A percentile compares a stretch with the other conserved stretches of the same genome.
These are phyloP conservation scores for Tetheella fluctuosa DNA, from an alignment of 2,888 invertebrate species.

Conservation along the genomic window DNA sequence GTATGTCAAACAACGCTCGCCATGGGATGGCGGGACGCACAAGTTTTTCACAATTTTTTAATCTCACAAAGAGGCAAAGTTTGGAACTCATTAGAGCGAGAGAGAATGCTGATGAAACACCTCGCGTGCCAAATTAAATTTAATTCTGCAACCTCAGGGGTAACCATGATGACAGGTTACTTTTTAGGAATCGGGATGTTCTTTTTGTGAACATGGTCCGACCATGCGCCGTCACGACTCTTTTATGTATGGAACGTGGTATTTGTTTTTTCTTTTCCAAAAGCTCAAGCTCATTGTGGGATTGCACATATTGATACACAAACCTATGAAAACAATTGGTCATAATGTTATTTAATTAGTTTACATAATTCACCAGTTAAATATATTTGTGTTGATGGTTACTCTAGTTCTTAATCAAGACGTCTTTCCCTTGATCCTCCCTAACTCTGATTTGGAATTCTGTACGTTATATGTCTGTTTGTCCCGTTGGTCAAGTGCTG, in stretches of 20 bases:
- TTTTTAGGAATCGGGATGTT: background rate
- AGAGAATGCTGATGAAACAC: conserved; percentile 62
- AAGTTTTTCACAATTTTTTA: conserved; percentile 72
- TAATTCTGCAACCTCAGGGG: conserved; percentile 37
- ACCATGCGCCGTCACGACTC: background rate
- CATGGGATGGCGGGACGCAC: conserved; percentile 39
- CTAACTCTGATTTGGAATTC: conserved; percentile 35
- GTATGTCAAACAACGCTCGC: conserved; percentile 52
- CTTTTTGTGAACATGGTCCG: background rate
- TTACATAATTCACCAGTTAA: too few species aligned
- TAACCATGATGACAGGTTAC: conserved; percentile 19
- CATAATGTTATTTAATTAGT: too few species aligned
- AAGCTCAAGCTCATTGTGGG: too few species aligned
- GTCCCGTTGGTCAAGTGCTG: conserved; percentile 38
- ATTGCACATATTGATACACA: too few species aligned
- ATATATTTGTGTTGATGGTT: conserved; percentile 1
- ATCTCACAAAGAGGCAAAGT: conserved; percentile 70
- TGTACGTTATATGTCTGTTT: conserved; percentile 30
- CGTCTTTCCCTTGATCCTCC: conserved; percentile 17
- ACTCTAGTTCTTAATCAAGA: conserved; percentile 16
- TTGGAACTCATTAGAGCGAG: conserved; percentile 72
- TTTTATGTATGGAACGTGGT: too few species aligned
- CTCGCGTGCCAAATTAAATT: conserved; percentile 68
- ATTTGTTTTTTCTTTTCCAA: too few species aligned
- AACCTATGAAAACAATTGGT: too few species aligned